Evolutionary conservation across 2,888 invertebrate species (phyloP).

Genomic region (Torymus tubicola): DNA sequence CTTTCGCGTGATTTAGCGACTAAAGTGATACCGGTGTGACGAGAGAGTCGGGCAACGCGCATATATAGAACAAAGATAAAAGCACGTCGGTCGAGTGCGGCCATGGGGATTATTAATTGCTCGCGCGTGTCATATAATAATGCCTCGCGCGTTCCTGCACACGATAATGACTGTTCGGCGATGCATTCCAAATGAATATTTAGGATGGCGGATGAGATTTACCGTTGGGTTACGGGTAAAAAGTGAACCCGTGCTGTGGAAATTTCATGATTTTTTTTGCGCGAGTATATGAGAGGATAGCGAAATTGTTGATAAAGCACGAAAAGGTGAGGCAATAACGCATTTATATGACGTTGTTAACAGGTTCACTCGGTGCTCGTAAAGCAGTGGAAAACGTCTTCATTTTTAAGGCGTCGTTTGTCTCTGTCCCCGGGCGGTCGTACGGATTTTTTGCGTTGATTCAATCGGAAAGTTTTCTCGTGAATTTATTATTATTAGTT

Average conservation of each 20-base stretch:
- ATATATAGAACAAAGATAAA: background rate
- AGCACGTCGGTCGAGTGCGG: constrained; percentile 9
- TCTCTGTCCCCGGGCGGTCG: too few species aligned
- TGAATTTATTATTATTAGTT: too few species aligned
- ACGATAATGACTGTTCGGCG: constrained; percentile 42
- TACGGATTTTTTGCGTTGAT: too few species aligned
- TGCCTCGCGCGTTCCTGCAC: constrained; percentile 4
- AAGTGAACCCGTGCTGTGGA: constrained; percentile 2
- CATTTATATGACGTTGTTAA: background rate
- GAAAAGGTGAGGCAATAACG: background rate
- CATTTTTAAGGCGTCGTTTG: background rate
- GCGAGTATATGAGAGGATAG: background rate
- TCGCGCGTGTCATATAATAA: background rate
- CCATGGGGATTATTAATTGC: constrained; percentile 29
- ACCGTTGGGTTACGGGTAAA: background rate
- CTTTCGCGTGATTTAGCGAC: constrained; percentile 13
- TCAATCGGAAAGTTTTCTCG: too few species aligned
- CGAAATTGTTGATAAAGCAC: background rate
- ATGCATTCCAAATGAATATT: constrained; percentile 54
- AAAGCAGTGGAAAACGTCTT: background rate
- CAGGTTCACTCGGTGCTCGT: too few species aligned
- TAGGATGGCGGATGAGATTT: constrained; percentile 1
- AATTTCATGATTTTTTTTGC: constrained; percentile 29
- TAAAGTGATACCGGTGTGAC: constrained; percentile 9
- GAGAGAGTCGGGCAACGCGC: too few species aligned